These are phyloP conservation scores for Sciurus vulgaris DNA, from an alignment of 2,797 vertebrate genomes.

Conservation along the genomic window DNA sequence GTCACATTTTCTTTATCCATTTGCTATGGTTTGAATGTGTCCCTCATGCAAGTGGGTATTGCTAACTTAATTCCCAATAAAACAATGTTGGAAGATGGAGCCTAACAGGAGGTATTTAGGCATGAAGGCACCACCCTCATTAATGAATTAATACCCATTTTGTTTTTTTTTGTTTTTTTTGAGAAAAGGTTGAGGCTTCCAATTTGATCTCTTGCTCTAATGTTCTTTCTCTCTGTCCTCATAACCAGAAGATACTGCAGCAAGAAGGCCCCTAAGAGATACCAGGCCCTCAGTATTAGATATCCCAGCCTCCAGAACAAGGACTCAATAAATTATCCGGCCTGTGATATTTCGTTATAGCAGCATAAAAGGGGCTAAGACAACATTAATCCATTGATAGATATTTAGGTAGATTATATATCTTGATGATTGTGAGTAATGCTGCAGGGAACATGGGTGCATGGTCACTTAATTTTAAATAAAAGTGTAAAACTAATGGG, in stretches of 20 bases:
- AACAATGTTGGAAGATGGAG: not conserved
- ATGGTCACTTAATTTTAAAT: too few relatives aligned
- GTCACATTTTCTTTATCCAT: not conserved
- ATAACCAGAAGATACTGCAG: not conserved
- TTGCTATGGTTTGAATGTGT: not conserved
- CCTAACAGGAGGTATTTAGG: not conserved
- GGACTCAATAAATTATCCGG: not conserved
- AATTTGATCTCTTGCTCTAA: too few relatives aligned
- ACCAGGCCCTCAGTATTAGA: too few relatives aligned
- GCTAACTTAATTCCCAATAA: not conserved
- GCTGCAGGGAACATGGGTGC: too few relatives aligned
- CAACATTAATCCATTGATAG: too few relatives aligned
- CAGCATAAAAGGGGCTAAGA: too few relatives aligned
- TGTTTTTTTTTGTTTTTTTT: not conserved
- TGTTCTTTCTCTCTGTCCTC: not conserved
- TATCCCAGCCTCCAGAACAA: not conserved
- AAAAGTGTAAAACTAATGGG: not conserved
- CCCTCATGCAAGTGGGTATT: not conserved
- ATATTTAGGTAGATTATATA: too few relatives aligned
- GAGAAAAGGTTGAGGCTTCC: not conserved
- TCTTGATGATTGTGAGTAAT: too few relatives aligned
- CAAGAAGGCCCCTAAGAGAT: not conserved
- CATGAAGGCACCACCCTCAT: not conserved
- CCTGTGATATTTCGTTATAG: too few relatives aligned
- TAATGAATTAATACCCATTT: not conserved